phyloP scores from a whole-genome alignment of 2,888 invertebrate species.

The Lysandra coridon region DNA sequence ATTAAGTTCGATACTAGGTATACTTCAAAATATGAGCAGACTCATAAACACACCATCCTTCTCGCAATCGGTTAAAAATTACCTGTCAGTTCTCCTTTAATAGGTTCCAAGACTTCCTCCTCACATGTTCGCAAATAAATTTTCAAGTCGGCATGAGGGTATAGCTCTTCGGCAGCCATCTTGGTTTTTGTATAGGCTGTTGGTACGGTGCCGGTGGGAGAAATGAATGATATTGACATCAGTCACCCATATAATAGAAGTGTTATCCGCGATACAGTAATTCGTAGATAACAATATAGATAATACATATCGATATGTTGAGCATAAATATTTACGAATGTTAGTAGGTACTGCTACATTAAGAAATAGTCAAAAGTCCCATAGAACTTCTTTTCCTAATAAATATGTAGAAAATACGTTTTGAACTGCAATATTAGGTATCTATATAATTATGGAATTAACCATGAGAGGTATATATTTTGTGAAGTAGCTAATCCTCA shows the following conservation, averaged over 20 bases:
- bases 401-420: too few species aligned
- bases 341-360: neutral
- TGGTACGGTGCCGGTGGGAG: neutral
- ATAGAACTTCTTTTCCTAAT: too few species aligned
- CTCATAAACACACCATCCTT: too few species aligned
- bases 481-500: too few species aligned
- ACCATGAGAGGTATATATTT: too few species aligned
- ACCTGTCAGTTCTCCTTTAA: slow-evolving; percentile 81
- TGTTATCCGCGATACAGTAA: neutral
- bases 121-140: slow-evolving; percentile 88
- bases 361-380: neutral
- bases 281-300: neutral
- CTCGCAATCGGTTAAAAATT: neutral
- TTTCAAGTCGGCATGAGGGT: slow-evolving; percentile 82
- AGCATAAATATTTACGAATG: neutral
- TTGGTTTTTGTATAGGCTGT: neutral
- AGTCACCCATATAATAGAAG: neutral
- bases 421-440: too few species aligned
- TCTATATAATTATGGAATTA: too few species aligned
- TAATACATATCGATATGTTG: neutral
- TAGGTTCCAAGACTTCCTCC: slow-evolving; percentile 83
- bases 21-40: too few species aligned
- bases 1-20: too few species aligned
- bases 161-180: slow-evolving; percentile 44
- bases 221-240: neutral